Evolutionary conservation across 1,140 invertebrate species (phyloP).

Genomic region (Drosophila littoralis): DNA sequence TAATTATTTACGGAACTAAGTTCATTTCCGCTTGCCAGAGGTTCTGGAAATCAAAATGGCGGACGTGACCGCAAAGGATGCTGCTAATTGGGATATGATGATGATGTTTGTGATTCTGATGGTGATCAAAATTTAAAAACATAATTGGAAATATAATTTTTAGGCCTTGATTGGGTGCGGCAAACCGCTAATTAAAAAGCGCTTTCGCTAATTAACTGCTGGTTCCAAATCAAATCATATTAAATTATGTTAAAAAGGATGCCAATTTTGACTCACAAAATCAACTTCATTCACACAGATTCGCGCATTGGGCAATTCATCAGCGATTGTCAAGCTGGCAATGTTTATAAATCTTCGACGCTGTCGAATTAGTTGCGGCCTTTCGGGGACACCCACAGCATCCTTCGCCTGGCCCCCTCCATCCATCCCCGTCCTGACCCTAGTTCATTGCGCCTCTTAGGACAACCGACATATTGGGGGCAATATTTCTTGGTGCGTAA

Average conservation of each 20-base stretch:
- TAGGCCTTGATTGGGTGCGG: constrained; percentile 15
- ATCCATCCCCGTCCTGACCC: neutral
- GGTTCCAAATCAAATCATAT: constrained; percentile 14
- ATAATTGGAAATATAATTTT: constrained; percentile 16
- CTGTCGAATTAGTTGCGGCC: constrained; percentile 65
- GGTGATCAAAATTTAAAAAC: constrained; percentile 25
- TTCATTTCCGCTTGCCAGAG: constrained; percentile 18
- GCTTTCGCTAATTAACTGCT: constrained; percentile 8
- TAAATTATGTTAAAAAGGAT: constrained; percentile 18
- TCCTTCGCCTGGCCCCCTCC: neutral
- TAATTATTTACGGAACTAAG: constrained; percentile 32
- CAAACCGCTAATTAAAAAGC: constrained; percentile 9
- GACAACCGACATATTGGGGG: constrained; percentile 43
- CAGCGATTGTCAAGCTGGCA: constrained; percentile 36
- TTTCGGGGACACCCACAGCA: neutral
- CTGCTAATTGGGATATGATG: constrained; percentile 32
- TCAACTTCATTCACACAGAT: neutral
- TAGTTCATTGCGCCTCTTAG: constrained; percentile 7
- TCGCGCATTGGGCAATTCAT: constrained; percentile 31
- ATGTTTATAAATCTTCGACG: constrained; percentile 64
- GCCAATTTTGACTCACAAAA: neutral
- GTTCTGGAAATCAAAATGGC: neutral
- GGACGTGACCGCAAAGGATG: constrained; percentile 20
- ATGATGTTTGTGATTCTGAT: constrained; percentile 11
- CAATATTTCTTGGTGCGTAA: constrained; percentile 69